Evolutionary conservation across 2,113 vertebrate genomes (phyloP), one percentile per base, ranked within the genome.

Genomic region (Argyrosomus japonicus): DNA sequence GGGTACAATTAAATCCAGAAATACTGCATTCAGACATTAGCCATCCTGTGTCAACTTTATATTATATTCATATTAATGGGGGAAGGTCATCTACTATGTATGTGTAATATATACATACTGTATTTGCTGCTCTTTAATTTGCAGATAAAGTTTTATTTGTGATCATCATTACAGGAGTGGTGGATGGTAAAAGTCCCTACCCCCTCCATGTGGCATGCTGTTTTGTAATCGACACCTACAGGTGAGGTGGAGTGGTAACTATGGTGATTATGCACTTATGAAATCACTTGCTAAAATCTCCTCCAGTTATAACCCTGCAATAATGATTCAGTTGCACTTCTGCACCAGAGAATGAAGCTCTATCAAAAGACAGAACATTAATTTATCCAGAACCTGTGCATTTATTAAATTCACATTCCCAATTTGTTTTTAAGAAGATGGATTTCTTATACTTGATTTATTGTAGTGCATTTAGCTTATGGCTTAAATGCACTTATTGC

Each of bases 231-330:
- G 5, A 80, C 77, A 79, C 62, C 63, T 79, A 73, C 79, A 57
- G 64, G 75, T 72, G 54, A 72, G 70, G 15, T 48, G 51, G 5
- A 19, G 18, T 27, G 14, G 76, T 70, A 69, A 76, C 54, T 76
- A 64, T 67, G 40, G 61, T 77, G 74, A 86, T 86, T 84, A 78
- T 80, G 51, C 60, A 73, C 65, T 72, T 78, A 45, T 57, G 58
- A 85, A 85, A 85, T 73, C 15, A 73, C 47, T 76, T 56, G 29
- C 45, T 73, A 77, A 77, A 72, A 51, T 67, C 47, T 57, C 32
- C 68, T 69, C 45, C 32, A 56, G 53, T 78, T 53, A 50, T 15
- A 62, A 32, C 21, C 19, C 65, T 73, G 32, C 40, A 48, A 67
- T 81, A 79, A 82, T 68, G 50, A 79, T 69, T 65, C 58, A 45